Conservation (phyloP, 2,113 vertebrate genomes). For the Anolis carolinensis region DNA sequence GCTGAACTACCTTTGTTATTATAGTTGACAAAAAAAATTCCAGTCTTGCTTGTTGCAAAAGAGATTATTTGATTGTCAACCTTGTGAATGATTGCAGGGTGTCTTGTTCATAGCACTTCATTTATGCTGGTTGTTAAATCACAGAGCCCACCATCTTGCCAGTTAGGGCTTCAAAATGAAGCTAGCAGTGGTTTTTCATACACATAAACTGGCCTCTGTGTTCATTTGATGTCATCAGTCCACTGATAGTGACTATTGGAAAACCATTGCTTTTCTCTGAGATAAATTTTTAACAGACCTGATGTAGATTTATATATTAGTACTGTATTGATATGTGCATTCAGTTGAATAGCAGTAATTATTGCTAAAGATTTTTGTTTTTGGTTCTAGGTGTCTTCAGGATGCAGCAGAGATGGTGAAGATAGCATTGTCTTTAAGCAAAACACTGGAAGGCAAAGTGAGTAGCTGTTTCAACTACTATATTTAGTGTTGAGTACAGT, state of each 20-base stretch:
- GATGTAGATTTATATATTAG: background rate
- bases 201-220: too few species aligned
- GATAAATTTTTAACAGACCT: background rate
- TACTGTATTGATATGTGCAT: background rate
- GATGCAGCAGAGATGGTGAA: constrained; percentile 89
- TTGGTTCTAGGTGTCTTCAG: constrained; percentile 83
- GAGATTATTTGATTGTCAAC: too few species aligned
- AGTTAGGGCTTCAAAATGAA: background rate
- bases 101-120: background rate
- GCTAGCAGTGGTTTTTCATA: background rate
- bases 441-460: constrained; percentile 86
- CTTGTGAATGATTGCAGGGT: background rate
- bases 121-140: background rate
- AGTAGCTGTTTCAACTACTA: constrained; percentile 43
- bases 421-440: constrained; percentile 82
- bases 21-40: background rate
- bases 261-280: background rate
- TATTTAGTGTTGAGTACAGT: background rate
- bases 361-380: constrained; percentile 13
- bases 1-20: too few species aligned
- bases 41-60: background rate
- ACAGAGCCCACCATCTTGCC: background rate
- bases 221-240: too few species aligned
- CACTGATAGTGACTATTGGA: background rate
- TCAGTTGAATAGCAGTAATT: background rate